A percentile compares a stretch with the other conserved stretches of the same genome.
Evolutionary conservation across 2,888 invertebrate species (phyloP).

Genomic region (Agrotis clavis): DNA sequence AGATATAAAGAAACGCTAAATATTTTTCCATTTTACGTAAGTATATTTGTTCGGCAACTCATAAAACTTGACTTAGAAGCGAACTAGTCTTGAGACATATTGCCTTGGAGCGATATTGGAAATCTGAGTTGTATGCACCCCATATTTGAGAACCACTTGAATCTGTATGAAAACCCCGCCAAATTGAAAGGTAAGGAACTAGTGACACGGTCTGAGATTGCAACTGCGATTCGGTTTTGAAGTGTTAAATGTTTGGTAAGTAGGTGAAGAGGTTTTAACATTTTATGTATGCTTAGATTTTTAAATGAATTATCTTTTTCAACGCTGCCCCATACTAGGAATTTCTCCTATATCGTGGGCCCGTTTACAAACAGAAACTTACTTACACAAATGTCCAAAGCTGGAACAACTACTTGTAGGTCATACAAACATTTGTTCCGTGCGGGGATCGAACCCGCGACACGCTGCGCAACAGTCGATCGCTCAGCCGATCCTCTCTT

Average conservation of each 20-base stretch:
- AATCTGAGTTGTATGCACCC: slow-evolving; percentile 79
- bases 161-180: slow-evolving; percentile 72
- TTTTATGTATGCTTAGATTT: background rate
- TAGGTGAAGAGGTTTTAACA: background rate
- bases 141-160: slow-evolving; percentile 81
- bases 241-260: slow-evolving; percentile 32
- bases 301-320: too few species aligned
- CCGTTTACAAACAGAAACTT: too few species aligned
- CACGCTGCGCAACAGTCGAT: too few species aligned
- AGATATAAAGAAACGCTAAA: slow-evolving; percentile 50
- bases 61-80: slow-evolving; percentile 84
- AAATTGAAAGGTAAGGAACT: slow-evolving; percentile 70
- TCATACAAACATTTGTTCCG: too few species aligned
- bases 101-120: slow-evolving; percentile 80
- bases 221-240: slow-evolving; percentile 53
- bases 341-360: too few species aligned
- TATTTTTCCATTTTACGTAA: slow-evolving; percentile 62
- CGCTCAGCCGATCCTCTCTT: too few species aligned
- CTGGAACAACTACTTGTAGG: too few species aligned
- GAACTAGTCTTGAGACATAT: slow-evolving; percentile 78
- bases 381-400: too few species aligned
- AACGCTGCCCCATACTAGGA: too few species aligned
- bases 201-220: slow-evolving; percentile 43
- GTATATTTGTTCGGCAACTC: slow-evolving; percentile 76
- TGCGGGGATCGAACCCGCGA: too few species aligned